Percentiles rank a stretch among this genome's conserved stretches.
Conservation (phyloP, 2,113 vertebrate species). For the Oryzias javanicus region DNA sequence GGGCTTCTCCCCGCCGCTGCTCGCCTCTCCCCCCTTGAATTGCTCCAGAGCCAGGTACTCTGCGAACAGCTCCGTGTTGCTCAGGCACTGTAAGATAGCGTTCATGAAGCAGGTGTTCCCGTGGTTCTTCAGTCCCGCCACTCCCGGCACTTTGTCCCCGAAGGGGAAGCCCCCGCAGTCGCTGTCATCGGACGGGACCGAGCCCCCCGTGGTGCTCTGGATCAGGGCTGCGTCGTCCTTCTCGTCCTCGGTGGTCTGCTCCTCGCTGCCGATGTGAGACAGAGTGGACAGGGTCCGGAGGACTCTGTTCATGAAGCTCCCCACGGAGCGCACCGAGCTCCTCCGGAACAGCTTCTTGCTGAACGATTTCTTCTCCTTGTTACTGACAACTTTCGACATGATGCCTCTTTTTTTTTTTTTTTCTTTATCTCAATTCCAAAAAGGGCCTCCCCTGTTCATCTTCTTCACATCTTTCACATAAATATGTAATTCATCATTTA, state of each 20-base stretch:
- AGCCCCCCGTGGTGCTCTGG: constrained; percentile 65
- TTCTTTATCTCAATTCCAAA: constrained; percentile 3
- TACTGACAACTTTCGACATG: constrained; percentile 79
- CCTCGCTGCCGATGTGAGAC: constrained; percentile 84
- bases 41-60: constrained; percentile 93
- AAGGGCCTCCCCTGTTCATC: constrained; percentile 1
- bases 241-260: constrained; percentile 70
- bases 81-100: constrained; percentile 96
- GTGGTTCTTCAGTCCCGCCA: constrained; percentile 94
- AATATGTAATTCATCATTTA: constrained; percentile 33
- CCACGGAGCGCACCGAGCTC: constrained; percentile 85
- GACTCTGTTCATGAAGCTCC: constrained; percentile 88
- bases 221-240: constrained; percentile 74
- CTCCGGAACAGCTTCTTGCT: constrained; percentile 85
- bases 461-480: constrained; percentile 35
- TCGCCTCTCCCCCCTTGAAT: constrained; percentile 74
- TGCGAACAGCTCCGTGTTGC: constrained; percentile 97
- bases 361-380: constrained; percentile 89
- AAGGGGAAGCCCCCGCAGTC: constrained; percentile 70
- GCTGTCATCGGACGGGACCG: constrained; percentile 71
- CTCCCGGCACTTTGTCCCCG: constrained; percentile 84
- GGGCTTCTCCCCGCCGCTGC: constrained; percentile 38
- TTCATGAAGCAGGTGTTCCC: constrained; percentile 99
- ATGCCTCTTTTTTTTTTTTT: neutral
- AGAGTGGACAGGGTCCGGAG: constrained; percentile 88